Base-by-base conservation (phyloP, 2,888 invertebrate species). In the Reticulitermes lucifugus region DNA sequence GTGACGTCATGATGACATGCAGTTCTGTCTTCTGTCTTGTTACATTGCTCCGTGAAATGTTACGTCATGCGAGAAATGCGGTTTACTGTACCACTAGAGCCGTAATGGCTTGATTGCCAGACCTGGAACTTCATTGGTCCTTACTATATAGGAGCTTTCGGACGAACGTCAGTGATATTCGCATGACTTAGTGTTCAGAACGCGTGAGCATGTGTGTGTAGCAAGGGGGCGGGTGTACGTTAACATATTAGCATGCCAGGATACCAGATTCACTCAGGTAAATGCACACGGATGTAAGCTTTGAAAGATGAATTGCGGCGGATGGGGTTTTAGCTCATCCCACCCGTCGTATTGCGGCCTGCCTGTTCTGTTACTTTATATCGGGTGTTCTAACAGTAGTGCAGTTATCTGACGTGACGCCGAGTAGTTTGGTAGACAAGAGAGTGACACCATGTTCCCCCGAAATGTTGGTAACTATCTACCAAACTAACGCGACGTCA, bases 301-400 rank as follows among this genome's bases (percentile, higher is more conserved):
- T 41, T 80, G 80, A 80, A 80, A 80, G 80, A 80, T 80, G 80
- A n/a, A 60, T 60, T 80, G 80, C 60, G 60, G 21, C 80, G 10
- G 9, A 46, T 9, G 51, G 29, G 35, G 35, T 25, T 18, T 4
- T 55, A n/a, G 14, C 79, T 25, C 79, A n/a, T 25, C 55, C 55
- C 79, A 79, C 46, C 35, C 77, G 29, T 25, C 79, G 43, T 77
- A 55, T 18, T 65, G 25, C 65, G 25, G 65, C 65, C n/a, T 65
- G n/a, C 6, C 60, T 22, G 60, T 21, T 60, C 71, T 35, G 9
- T 7, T 71, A 25, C 71, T 71, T 29, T 7, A 7, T 71, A 71
- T 3, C 25, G 71, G 71, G 71, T 71, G 71, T 71, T 71, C 71
- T 7, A 14, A 71, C 4, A 35, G 35, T 35, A 35, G 35, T 35